Conservation (phyloP, 2,797 vertebrate species). For the Rhinoraja longicauda region DNA sequence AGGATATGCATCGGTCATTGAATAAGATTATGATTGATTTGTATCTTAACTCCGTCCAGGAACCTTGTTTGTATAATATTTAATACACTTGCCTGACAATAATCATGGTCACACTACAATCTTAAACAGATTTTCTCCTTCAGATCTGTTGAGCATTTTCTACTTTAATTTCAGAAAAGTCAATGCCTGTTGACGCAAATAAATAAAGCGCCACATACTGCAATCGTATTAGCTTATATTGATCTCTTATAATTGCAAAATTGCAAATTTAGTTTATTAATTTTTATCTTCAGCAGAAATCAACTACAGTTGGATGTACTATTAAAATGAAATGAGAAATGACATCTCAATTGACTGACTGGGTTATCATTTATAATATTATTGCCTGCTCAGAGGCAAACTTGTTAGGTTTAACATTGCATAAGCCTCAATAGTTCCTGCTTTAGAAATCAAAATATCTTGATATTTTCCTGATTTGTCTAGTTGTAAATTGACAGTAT, state of each 20-base stretch:
- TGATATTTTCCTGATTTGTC: neutral
- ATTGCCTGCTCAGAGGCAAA: neutral
- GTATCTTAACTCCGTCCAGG: neutral
- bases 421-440: neutral
- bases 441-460: slow-evolving; percentile 4
- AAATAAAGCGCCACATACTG: neutral
- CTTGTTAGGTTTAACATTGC: neutral
- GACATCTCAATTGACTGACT: neutral
- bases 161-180: neutral
- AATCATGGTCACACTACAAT: neutral
- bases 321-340: neutral
- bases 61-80: no score
- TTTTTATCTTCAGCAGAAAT: neutral
- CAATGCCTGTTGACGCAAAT: neutral
- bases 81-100: neutral
- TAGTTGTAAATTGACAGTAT: neutral
- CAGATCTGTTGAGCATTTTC: neutral
- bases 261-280: neutral
- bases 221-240: neutral
- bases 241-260: neutral
- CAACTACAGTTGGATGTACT: neutral
- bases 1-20: neutral
- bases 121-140: neutral
- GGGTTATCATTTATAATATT: neutral
- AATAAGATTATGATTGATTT: neutral